Percentiles rank a stretch among this genome's conserved stretches.
Evolutionary conservation across 2,113 vertebrate species (phyloP).

Genomic region (cattle (Bos taurus)): ARS-UCD2.0 NC_037344.1:51044501-51045000

Average conservation of each 20-base stretch:
- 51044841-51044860: fast-evolving
- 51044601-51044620: background rate
- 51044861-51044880: background rate
- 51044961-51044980: fast-evolving
- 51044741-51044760: fast-evolving
- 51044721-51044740: fast-evolving
- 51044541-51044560: fast-evolving
- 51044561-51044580: background rate
- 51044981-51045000: background rate
- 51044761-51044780: background rate
- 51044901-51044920: background rate
- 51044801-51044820: fast-evolving
- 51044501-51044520: background rate
- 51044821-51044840: fast-evolving
- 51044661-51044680: background rate
- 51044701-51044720: fast-evolving
- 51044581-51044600: fast-evolving
- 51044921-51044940: too few species aligned
- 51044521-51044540: background rate
- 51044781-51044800: fast-evolving
- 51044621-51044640: background rate
- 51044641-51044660: fast-evolving
- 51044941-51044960: background rate
- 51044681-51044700: fast-evolving
- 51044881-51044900: background rate